These are phyloP conservation scores for Trisateles emortualis DNA, from an alignment of 2,888 invertebrate genomes.

Conservation along the genomic window DNA sequence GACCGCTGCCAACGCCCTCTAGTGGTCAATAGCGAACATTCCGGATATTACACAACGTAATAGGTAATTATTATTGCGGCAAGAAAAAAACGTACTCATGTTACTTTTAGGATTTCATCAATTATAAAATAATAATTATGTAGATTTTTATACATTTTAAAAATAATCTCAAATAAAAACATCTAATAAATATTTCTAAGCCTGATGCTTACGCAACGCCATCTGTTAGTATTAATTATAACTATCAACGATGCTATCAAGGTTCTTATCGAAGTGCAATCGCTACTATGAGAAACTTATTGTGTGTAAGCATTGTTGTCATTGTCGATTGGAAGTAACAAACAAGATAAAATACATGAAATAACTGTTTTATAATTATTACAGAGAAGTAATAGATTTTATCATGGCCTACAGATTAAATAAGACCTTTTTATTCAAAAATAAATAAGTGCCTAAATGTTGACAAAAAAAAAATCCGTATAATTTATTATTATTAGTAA, in stretches of 20 bases:
- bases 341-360: background rate
- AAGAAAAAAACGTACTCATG: slow-evolving; percentile 12
- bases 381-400: background rate
- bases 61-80: background rate
- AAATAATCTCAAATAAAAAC: too few relatives aligned
- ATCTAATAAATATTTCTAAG: slow-evolving; percentile 5
- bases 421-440: too few relatives aligned
- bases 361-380: slow-evolving; percentile 1
- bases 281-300: slow-evolving; percentile 10
- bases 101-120: too few relatives aligned
- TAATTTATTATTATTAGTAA: background rate
- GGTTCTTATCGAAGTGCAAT: slow-evolving; percentile 7
- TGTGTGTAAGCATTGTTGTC: slow-evolving; percentile 9
- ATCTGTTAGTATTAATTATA: slow-evolving; percentile 57
- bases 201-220: slow-evolving; percentile 52
- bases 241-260: slow-evolving; percentile 7
- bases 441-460: too few relatives aligned
- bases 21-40: slow-evolving; percentile 9
- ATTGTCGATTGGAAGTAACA: background rate
- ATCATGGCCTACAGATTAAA: too few relatives aligned
- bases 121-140: too few relatives aligned
- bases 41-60: slow-evolving; percentile 11
- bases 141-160: too few relatives aligned
- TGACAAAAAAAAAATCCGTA: too few relatives aligned
- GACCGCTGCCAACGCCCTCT: slow-evolving; percentile 27